Evolutionary conservation across 2,797 vertebrate genomes (phyloP).

Genomic region (Calcarius lapponicus): DNA sequence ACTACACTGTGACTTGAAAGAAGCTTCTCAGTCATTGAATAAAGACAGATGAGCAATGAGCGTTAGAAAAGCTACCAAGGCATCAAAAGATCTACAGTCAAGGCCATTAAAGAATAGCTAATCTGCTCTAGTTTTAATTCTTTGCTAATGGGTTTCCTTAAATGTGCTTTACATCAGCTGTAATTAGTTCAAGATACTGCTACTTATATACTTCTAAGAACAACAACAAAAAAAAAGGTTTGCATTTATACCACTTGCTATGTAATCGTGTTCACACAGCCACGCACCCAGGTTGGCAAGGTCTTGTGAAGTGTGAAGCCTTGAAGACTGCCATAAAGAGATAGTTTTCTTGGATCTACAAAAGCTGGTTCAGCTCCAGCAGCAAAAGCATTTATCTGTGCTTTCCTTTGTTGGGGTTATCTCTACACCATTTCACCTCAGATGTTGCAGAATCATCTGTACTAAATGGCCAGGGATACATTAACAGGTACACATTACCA

Average conservation of each 20-base stretch:
- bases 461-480: background rate
- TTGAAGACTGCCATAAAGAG: background rate
- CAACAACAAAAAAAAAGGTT: background rate
- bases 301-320: background rate
- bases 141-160: slow-evolving; percentile 69
- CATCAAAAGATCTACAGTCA: slow-evolving; percentile 59
- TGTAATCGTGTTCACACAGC: background rate
- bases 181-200: slow-evolving; percentile 68
- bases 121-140: slow-evolving; percentile 70
- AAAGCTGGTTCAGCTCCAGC: background rate
- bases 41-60: slow-evolving; percentile 61
- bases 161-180: slow-evolving; percentile 57
- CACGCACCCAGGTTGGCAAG: background rate
- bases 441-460: background rate
- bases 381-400: background rate
- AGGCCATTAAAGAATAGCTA: slow-evolving; percentile 63
- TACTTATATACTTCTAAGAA: slow-evolving; percentile 41
- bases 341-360: background rate
- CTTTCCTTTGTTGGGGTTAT: background rate
- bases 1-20: slow-evolving; percentile 27
- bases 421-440: background rate
- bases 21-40: slow-evolving; percentile 46
- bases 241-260: slow-evolving; percentile 31
- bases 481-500: background rate
- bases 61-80: slow-evolving; percentile 62